Evolutionary conservation across 1,140 invertebrate genomes (phyloP), one percentile per base, ranked within the genome.

Genomic region (Hormaphis cornu): DNA sequence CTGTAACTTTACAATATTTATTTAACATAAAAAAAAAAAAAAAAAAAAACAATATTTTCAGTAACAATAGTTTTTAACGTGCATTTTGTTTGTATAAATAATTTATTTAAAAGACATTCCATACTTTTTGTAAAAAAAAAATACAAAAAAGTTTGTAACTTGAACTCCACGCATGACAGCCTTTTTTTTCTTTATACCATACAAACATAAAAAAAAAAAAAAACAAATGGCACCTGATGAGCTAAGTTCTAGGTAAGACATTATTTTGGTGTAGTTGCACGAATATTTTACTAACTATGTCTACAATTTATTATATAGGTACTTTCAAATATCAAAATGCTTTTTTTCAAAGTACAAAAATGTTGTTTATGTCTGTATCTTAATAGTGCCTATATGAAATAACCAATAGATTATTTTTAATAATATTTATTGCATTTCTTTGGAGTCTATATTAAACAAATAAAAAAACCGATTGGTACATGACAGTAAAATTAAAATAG

Each of bases 71-170:
- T 50, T 66, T 54, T 30, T 50, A 66, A 66, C 61, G 61, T 66
- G 61, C 61, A 66, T 66, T n/a, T n/a, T 66, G 28, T 44, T 63
- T 66, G 44, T 66, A 66, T 66, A 66, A 66, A 66, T 66, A 66
- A 33, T 48, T 66, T 66, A 48, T 16, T 66, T 48, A 48, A 48
- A 66, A 66, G 50, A 66, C 61, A 66, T 66, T 66, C 44, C 61
- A 66, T 66, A 66, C 44, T 66, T 18, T n/a, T 66, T 28, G 50
- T 66, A 66, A 48, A 58, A n/a, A 66, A n/a, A n/a, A 66, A 66
- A 66, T 66, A 66, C 61, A 66, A 28, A 66, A 58, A 58, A 48
- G 44, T 66, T 63, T 48, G 14, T 66, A 66, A 48, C 61, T 66
- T 66, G 50, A 66, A 66, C 42, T 66, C 40, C 50, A 66, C 24